Evolutionary conservation across 1,140 invertebrate species (phyloP), one percentile per base, ranked within the genome.

Genomic region (Pinna nobilis): DNA sequence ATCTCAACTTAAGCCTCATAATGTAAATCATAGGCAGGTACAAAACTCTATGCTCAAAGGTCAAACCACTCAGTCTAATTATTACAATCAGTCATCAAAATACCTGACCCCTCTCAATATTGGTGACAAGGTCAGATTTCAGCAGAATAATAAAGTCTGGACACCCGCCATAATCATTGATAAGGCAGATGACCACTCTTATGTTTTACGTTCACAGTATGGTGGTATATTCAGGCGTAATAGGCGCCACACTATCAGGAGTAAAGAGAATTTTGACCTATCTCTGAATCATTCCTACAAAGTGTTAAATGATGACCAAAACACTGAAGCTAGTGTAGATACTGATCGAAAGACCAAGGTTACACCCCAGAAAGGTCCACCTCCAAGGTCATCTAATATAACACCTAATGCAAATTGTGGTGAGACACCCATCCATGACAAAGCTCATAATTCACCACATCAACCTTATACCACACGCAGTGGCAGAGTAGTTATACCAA

Each of bases 211-310:
- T 18, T 15, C 18, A 7, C 47, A 20, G 23, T n/a, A 67, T 39
- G 65, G 65, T 55, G 65, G 50, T 33, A 64, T n/a, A 39, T 70
- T 51, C 35, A 15, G 57, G n/a, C 35, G 55, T 23, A 70, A 70
- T 41, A 32, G 68, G 28, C 68, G 69, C 57, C 47, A 71, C 55
- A 23, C 64, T n/a, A 44, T 49, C 5, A 59, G 25, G 28, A 55
- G 53, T 28, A 20, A 47, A 32, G 28, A 59, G 25, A 11, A 9
- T 20, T 13, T 25, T 60, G 18, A 13, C 25, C 20, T 47, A 15
- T 23, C 4, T 64, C 20, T 20, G 35, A 13, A 37, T 28, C 18
- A 25, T 20, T 3, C 6, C n/a, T 13, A 23, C 13, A 9, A 5
- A 1, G 25, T 6, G 18, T 28, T 41, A 13, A 6, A 55, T 63